Base-by-base conservation (phyloP, 2,113 vertebrate species). In the Rana temporaria region DNA sequence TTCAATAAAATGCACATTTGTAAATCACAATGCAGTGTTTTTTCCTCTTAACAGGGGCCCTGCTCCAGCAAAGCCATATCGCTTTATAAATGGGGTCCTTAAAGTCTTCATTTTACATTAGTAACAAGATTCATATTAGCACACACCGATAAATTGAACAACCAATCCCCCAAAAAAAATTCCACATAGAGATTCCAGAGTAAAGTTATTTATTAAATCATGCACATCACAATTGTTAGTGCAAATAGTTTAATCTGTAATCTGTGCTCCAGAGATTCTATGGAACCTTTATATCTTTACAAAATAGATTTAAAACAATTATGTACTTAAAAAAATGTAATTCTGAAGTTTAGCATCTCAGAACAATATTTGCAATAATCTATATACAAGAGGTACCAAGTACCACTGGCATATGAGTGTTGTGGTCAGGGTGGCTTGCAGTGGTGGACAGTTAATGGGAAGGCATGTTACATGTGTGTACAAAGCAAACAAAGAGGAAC, bases 231-330 rank as follows among this genome's bases (percentile, higher is more conserved):
- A 89, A 94, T 92, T 94, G 95, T 96, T 95, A 96, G 94, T 96
- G 95, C 95, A 96, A 95, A 96, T 95, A 95, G 90, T 94, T 93
- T 81, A 75, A 75, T 75, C 69, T 71, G 69, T 93, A 93, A 95
- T 95, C 93, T 95, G 93, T 96, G 93, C 93, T 95, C 91, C 92
- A 95, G 94, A 95, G 95, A 96, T 93, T 95, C 91, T 94, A 94
- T 92, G 93, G 92, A 92, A 94, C 85, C 90, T 90, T 93, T 93
- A 93, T 95, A 93, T 94, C 91, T 95, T 96, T 95, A 96, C 95
- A 96, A 96, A 96, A 96, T 96, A 96, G 93, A 96, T 95, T 95
- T 96, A 92, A 93, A 95, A 95, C 94, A 96, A 93, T 94, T 92
- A 94, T 94, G 95, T 95, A 93, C 92, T 93, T 93, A 93, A 94